Conservation (phyloP, 2,113 vertebrate species). For the Xenopus laevis region DNA sequence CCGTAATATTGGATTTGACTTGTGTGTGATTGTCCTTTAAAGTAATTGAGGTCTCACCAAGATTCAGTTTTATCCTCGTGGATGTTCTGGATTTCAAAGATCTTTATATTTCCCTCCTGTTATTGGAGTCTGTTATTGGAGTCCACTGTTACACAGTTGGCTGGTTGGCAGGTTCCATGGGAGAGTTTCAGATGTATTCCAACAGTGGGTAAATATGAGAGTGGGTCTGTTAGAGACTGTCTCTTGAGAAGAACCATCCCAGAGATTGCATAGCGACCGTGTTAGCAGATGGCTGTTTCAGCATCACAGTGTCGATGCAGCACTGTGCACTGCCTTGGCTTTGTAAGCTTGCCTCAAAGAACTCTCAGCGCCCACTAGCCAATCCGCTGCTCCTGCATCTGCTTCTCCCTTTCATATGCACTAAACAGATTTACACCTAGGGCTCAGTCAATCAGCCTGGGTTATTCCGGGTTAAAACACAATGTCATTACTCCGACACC, state of each 20-base stretch:
- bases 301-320: constrained; percentile 14
- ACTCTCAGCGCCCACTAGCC: not conserved
- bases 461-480: constrained; percentile 26
- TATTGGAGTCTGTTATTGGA: not conserved
- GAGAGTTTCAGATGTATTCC: constrained; percentile 22
- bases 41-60: not conserved
- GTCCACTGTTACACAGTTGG: not conserved
- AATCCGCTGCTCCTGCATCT: constrained; percentile 7
- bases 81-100: not conserved
- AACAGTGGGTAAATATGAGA: not conserved
- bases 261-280: not conserved
- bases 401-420: not conserved
- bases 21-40: not conserved
- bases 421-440: not conserved
- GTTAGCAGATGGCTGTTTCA: constrained; percentile 15
- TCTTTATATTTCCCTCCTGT: not conserved
- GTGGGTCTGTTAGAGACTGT: not conserved
- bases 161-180: not conserved
- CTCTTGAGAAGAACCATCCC: not conserved
- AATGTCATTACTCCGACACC: constrained; percentile 32
- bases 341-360: not conserved
- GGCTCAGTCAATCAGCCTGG: constrained; percentile 14
- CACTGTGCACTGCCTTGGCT: constrained; percentile 19
- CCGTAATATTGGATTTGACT: not conserved
- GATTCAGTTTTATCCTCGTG: too few relatives aligned